Conservation (phyloP, 2,113 vertebrate genomes). For the Aptenodytes forsteri region DNA sequence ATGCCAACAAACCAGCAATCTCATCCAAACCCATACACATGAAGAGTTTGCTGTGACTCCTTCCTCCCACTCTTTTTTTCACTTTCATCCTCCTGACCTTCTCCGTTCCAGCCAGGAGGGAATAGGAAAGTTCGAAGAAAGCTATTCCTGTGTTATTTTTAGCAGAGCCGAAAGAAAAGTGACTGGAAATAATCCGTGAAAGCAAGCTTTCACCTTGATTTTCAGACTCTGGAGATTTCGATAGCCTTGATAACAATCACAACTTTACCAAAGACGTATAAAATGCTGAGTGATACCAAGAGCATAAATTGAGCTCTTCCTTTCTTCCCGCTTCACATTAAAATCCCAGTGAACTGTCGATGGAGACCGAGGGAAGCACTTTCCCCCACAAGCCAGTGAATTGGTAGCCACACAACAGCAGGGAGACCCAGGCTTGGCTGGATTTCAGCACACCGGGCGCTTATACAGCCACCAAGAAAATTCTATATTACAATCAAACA, state of each 20-base stretch:
- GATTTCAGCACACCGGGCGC: background rate
- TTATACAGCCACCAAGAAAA: background rate
- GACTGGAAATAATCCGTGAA: slow-evolving; percentile 60
- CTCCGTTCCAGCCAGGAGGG: slow-evolving; percentile 14
- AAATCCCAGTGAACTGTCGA: rapidly evolving
- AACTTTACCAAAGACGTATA: slow-evolving; percentile 4
- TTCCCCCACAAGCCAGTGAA: background rate
- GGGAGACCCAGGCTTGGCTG: background rate
- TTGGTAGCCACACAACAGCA: rapidly evolving
- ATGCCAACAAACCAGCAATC: background rate
- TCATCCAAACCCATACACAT: background rate
- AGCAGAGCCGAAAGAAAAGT: slow-evolving; percentile 48
- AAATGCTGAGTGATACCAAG: slow-evolving; percentile 34
- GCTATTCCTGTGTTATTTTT: slow-evolving; percentile 48
- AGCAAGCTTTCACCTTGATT: slow-evolving; percentile 59
- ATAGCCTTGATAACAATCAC: slow-evolving; percentile 51
- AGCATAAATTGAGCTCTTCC: background rate
- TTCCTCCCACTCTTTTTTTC: background rate
- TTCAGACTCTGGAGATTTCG: slow-evolving; percentile 25
- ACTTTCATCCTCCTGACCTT: slow-evolving; percentile 51
- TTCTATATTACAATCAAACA: rapidly evolving
- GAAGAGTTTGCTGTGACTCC: background rate
- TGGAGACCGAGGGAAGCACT: background rate
- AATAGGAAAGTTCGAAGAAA: slow-evolving; percentile 40
- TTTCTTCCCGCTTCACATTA: background rate